Conservation (phyloP, 2,888 invertebrate genomes). For the Polydrusus pterygomalis region DNA sequence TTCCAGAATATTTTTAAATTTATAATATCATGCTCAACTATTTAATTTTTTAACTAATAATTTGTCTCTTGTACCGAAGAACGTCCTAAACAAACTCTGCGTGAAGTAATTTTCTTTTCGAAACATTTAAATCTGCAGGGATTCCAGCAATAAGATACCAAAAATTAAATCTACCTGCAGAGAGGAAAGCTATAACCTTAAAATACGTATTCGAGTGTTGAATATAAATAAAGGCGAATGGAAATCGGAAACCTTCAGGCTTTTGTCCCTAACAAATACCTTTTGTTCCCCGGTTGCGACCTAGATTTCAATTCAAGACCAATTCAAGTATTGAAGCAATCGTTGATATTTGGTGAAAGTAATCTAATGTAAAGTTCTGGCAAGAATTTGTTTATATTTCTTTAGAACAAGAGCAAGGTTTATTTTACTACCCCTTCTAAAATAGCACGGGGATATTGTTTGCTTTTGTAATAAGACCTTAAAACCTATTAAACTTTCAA, state of each 20-base stretch:
- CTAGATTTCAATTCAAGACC: conserved; percentile 13
- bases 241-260: conserved; percentile 16
- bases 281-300: conserved; percentile 1
- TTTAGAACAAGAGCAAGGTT: too few relatives aligned
- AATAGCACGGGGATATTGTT: too few relatives aligned
- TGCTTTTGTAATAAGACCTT: too few relatives aligned
- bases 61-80: background rate
- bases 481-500: too few relatives aligned
- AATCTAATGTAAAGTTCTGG: background rate
- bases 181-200: conserved; percentile 11
- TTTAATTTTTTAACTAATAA: too few relatives aligned
- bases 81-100: too few relatives aligned
- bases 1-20: too few relatives aligned
- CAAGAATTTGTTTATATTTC: too few relatives aligned
- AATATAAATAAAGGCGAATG: conserved; percentile 18
- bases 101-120: background rate
- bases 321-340: background rate
- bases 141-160: background rate
- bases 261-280: conserved; percentile 7
- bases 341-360: background rate
- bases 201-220: conserved; percentile 12
- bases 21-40: too few relatives aligned
- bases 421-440: too few relatives aligned
- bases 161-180: conserved; percentile 9
- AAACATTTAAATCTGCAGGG: background rate